Percentiles rank a stretch among this genome's conserved stretches.
phyloP scores from a whole-genome alignment of 2,113 vertebrate species.

The Anthoscopus minutus region DNA sequence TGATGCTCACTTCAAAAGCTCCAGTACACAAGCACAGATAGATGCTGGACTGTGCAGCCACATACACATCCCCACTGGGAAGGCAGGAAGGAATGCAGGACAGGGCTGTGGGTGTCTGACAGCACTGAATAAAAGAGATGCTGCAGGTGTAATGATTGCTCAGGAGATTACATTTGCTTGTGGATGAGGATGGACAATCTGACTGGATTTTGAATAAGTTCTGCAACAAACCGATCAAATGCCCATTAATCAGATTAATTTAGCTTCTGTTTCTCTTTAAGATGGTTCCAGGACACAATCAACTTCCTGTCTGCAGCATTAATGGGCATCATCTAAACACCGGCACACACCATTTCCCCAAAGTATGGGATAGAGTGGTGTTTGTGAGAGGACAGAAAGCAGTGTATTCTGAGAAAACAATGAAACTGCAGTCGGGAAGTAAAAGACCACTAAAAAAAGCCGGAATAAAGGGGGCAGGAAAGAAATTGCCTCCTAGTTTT shows the following conservation, averaged over 20 bases:
- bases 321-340: background rate
- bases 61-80: background rate
- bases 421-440: background rate
- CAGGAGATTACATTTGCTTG: background rate
- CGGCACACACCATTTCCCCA: background rate
- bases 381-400: background rate
- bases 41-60: background rate
- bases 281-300: background rate
- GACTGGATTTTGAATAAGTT: conserved; percentile 20
- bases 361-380: background rate
- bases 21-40: background rate
- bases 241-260: background rate
- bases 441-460: background rate
- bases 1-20: background rate
- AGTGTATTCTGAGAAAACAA: background rate
- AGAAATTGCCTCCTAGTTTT: background rate
- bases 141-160: conserved; percentile 8
- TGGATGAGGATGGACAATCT: background rate
- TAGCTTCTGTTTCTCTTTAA: background rate
- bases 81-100: background rate
- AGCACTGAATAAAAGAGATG: background rate
- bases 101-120: background rate
- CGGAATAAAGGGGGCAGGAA: background rate
- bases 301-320: background rate
- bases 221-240: background rate